phyloP scores from a whole-genome alignment of 2,113 vertebrate genomes.

The Geococcyx californianus region DNA sequence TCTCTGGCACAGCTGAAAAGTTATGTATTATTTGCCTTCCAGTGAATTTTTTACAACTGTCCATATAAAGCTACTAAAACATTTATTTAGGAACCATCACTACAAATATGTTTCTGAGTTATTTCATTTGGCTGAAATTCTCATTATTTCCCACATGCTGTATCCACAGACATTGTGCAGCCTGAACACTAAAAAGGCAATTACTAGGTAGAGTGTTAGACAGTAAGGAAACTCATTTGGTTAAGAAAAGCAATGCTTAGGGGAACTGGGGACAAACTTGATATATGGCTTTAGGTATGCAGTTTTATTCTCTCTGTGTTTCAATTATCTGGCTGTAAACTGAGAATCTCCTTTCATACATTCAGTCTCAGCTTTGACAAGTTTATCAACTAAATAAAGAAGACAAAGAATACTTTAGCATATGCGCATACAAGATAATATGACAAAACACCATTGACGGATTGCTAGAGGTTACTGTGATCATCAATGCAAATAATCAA shows the following conservation, averaged over 20 bases:
- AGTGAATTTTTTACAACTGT: neutral
- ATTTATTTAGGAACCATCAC: neutral
- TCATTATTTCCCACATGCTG: neutral
- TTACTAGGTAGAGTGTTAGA: neutral
- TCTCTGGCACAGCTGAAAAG: neutral
- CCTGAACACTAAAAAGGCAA: neutral
- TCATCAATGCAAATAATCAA: neutral
- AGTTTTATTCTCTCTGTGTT: neutral
- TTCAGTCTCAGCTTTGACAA: neutral
- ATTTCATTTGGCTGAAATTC: neutral
- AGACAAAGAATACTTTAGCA: neutral
- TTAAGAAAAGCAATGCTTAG: neutral
- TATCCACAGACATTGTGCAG: neutral
- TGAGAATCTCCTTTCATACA: neutral
- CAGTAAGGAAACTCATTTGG: neutral
- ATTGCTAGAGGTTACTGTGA: neutral
- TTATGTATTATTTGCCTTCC: neutral
- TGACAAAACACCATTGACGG: neutral
- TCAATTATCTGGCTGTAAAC: neutral
- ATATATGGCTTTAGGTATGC: neutral
- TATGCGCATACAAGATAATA: neutral
- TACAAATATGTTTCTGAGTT: neutral
- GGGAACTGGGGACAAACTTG: neutral
- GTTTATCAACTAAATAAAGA: neutral
- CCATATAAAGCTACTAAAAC: neutral